These are phyloP conservation scores for Dastarcus helophoroides DNA, from an alignment of 2,888 invertebrate species.

Conservation along the genomic window DNA sequence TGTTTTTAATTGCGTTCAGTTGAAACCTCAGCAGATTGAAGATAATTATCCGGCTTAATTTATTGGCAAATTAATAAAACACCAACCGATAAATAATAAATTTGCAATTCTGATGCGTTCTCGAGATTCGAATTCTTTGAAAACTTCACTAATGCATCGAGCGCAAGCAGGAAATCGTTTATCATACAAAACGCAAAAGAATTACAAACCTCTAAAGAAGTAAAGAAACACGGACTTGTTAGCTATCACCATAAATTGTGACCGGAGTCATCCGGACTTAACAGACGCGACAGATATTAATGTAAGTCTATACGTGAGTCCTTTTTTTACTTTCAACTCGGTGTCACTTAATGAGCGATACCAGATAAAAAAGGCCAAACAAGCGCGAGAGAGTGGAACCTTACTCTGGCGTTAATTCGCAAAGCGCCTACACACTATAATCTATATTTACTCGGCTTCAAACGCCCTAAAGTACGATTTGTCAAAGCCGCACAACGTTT, in stretches of 20 bases:
- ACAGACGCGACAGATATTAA: conserved; percentile 25
- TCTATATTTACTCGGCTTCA: too few relatives aligned
- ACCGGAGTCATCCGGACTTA: conserved; percentile 22
- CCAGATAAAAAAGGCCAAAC: conserved; percentile 7
- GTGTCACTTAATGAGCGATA: conserved; percentile 15
- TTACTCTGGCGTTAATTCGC: too few relatives aligned
- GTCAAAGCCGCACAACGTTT: too few relatives aligned
- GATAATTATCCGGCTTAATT: too few relatives aligned
- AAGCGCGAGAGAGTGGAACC: too few relatives aligned
- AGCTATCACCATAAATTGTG: conserved; percentile 27
- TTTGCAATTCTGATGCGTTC: conserved; percentile 1
- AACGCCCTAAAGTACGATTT: too few relatives aligned
- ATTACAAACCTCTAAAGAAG: conserved; percentile 21
- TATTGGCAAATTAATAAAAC: too few relatives aligned
- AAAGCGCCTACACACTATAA: too few relatives aligned
- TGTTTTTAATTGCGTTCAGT: too few relatives aligned
- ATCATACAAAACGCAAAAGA: conserved; percentile 23
- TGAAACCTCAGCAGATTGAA: too few relatives aligned
- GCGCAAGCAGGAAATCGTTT: conserved; percentile 21
- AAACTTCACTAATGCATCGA: conserved; percentile 6
- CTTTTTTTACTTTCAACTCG: conserved; percentile 15
- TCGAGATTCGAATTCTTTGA: conserved; percentile 3
- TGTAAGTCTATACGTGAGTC: conserved; percentile 18
- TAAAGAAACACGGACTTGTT: conserved; percentile 26
- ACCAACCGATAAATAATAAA: background rate